Conservation (phyloP, 2,888 invertebrate species). For the Amitus sp. region DNA sequence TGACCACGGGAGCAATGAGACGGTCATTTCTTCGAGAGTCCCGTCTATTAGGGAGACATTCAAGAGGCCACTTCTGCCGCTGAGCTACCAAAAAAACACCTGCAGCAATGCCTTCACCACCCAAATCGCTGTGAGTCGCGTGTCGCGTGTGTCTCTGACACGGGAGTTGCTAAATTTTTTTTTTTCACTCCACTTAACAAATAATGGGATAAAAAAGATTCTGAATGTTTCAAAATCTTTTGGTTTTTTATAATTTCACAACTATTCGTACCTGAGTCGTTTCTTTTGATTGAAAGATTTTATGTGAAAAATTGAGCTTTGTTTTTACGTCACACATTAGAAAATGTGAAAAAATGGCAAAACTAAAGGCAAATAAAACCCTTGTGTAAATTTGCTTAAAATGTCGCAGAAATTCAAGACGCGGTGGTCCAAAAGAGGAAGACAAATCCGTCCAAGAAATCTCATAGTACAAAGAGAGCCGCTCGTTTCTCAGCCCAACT, state of each 20-base stretch:
- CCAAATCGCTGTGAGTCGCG: slow-evolving; percentile 67
- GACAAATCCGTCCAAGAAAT: slow-evolving; percentile 68
- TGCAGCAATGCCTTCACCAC: slow-evolving; percentile 65
- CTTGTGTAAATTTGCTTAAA: no score
- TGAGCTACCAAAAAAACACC: slow-evolving; percentile 59
- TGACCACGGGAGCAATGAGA: slow-evolving; percentile 61
- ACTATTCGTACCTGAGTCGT: no score
- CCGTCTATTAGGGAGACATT: slow-evolving; percentile 61
- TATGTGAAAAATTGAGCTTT: no score
- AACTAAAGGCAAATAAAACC: no score
- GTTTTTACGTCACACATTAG: background rate
- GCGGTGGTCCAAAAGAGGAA: slow-evolving; percentile 64
- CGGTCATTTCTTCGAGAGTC: slow-evolving; percentile 60
- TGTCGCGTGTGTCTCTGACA: no score
- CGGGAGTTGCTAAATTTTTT: no score
- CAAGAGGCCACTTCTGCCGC: slow-evolving; percentile 60
- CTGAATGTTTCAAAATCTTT: no score
- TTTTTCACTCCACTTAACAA: no score
- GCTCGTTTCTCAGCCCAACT: slow-evolving; percentile 9
- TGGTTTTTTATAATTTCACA: no score
- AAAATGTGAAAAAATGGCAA: no score
- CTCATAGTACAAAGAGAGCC: slow-evolving; percentile 77
- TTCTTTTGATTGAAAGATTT: no score
- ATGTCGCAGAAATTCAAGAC: slow-evolving; percentile 64
- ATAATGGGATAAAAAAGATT: no score